Base-by-base conservation (phyloP, 2,888 invertebrate genomes). In the Lithophane ornitopus region DNA sequence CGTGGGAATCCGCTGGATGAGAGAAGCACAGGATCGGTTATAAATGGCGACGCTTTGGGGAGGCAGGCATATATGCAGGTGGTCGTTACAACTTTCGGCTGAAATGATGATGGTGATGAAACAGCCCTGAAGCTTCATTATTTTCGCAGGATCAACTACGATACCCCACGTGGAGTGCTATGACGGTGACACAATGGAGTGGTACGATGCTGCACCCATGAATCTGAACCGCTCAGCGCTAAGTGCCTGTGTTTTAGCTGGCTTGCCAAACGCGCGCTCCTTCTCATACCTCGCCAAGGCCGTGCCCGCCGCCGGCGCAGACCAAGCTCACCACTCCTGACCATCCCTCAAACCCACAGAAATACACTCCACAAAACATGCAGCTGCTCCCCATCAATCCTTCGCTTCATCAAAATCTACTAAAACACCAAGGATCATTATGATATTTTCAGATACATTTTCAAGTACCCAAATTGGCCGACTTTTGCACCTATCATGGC, bases 171-270 rank as follows among this genome's bases (percentile, higher is more conserved):
- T 98, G 81, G 98, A 98, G 92, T 98, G 98, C 90, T 98, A 98
- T 92, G 98, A 98, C 89, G 97, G 97, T 0, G 96, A 97, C 74
- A 96, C 96, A 0, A 94, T 97, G 86, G 97, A 97, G 89, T 98
- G 98, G 98, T 97, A 97, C 90, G 97, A 97, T 86, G 98, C 98
- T 0, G 97, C 98, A 0, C 97, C 98, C 16, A 98, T 98, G 98
- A 98, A 98, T 92, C 94, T 98, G 56, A 98, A 98, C 92, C 97
- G 98, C 28, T 98, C 98, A 74, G 98, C 98, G 0, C 94, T 98
- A 46, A 98, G 98, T 89, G 98, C 98, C 3, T 98, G 98, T 92
- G 98, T 98, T 1, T 95, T 98, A 61, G 94, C 97, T n/a, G 98
- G 98, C 7, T 96, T 98, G 28, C 97, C 97, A 3, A 98, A 98